phyloP scores from a whole-genome alignment of 2,113 vertebrate species.

The Pedetes capensis region DNA sequence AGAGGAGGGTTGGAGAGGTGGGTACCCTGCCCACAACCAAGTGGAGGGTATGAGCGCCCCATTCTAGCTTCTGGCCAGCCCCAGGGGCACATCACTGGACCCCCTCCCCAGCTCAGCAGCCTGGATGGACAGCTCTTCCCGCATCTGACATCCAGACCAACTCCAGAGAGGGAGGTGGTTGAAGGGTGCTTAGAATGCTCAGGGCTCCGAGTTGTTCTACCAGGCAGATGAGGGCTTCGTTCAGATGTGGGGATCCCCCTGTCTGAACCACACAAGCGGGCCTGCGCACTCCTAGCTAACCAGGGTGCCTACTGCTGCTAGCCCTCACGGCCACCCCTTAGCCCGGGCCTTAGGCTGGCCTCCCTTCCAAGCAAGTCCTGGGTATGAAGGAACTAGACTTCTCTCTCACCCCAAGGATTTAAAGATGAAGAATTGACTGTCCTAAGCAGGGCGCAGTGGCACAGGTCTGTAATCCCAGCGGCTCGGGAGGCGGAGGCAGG shows the following conservation, averaged over 20 bases:
- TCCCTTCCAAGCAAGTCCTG: conserved; percentile 75
- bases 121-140: neutral
- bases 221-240: neutral
- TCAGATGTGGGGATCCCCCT: neutral
- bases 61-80: neutral
- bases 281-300: neutral
- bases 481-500: no score
- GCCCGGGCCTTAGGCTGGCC: conserved; percentile 59
- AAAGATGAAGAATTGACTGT: conserved; percentile 37
- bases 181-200: neutral
- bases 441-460: no score
- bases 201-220: neutral
- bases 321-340: conserved; percentile 70
- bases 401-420: neutral
- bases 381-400: conserved; percentile 41
- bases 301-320: neutral
- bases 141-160: neutral
- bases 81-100: neutral
- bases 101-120: neutral
- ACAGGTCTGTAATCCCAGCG: no score
- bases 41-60: neutral
- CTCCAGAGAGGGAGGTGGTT: neutral
- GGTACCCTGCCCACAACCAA: neutral
- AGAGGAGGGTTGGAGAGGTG: neutral
- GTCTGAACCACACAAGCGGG: neutral